Base-by-base conservation (phyloP, 2,113 vertebrate species). In the Syngnathoides biaculeatus region DNA sequence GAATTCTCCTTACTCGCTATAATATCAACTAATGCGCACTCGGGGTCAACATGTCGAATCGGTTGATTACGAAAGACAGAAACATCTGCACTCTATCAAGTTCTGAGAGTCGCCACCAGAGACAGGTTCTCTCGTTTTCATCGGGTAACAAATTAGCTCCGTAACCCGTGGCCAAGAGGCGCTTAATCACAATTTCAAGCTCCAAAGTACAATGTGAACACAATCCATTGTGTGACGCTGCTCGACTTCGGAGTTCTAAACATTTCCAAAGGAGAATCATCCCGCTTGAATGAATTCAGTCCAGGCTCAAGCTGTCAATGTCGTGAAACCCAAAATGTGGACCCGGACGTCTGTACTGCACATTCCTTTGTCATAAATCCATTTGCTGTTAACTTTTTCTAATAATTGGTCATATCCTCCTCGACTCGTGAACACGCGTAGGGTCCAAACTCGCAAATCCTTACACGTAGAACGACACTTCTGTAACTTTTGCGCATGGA, bases 31-130 rank as follows among this genome's bases (percentile, higher is more conserved):
- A 5, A 56, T 56, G 24, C 12, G 19, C 43, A 39, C 38, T 3
- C 4, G 1, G 8, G 26, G 22, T 56, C 53, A 50, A 22, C n/a
- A 58, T 24, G 26, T 26, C 35, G 11, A 58, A 13, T 57, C 27
- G 55, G 43, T 50, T 57, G 27, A 62, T 70, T 62, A 55, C 47
- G 40, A 47, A 65, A 64, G 60, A 39, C 68, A 67, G 24, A 24
- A 67, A 57, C 26, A 64, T 64, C 45, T 47, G 63, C 42, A 50
- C 24, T 47, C 27, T n/a, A 50, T 30, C 20, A 35, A 50, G 27
- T 64, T 19, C 35, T 1, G 55, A 57, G 26, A 30, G 55, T 57
- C 55, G 12, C 55, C 55, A 27, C 55, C 55, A 57, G 55, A 30
- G 55, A 57, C 55, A 7, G 15, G 15, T 26, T 17, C 30, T 30